phyloP scores from a whole-genome alignment of 2,113 vertebrate genomes.

The Lota lota region DNA sequence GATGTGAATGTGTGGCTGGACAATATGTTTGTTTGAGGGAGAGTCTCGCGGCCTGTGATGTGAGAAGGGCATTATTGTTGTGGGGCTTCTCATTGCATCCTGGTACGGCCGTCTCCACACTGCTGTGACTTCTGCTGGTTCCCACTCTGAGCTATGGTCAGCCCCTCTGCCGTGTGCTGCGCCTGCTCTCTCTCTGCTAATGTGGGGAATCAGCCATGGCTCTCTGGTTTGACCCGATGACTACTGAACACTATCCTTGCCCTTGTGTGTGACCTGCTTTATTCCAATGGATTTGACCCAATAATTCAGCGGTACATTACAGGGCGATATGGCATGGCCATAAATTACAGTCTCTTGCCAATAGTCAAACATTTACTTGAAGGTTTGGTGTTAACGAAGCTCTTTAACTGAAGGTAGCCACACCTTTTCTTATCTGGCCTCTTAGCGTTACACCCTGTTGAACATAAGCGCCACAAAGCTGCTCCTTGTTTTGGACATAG shows the following conservation, averaged over 20 bases:
- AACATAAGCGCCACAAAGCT: slow-evolving; percentile 6
- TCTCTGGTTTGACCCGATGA: background rate
- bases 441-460: slow-evolving; percentile 23
- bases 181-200: slow-evolving; percentile 7
- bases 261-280: background rate
- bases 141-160: slow-evolving; percentile 33
- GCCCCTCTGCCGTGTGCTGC: background rate
- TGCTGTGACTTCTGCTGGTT: slow-evolving; percentile 39
- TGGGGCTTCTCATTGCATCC: slow-evolving; percentile 51
- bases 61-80: slow-evolving; percentile 66
- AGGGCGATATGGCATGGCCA: background rate
- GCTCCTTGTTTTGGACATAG: background rate
- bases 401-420: background rate
- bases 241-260: background rate
- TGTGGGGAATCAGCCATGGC: background rate
- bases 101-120: slow-evolving; percentile 65
- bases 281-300: no score
- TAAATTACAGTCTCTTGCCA: background rate
- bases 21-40: slow-evolving; percentile 43
- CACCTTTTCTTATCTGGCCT: slow-evolving; percentile 28
- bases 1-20: slow-evolving; percentile 45
- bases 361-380: background rate
- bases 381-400: background rate
- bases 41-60: slow-evolving; percentile 47
- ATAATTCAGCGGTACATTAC: background rate